A percentile compares a stretch with the other conserved stretches of the same genome.
These are phyloP conservation scores for Pantherophis guttatus DNA, from an alignment of 2,113 vertebrate species.

Conservation along the genomic window DNA sequence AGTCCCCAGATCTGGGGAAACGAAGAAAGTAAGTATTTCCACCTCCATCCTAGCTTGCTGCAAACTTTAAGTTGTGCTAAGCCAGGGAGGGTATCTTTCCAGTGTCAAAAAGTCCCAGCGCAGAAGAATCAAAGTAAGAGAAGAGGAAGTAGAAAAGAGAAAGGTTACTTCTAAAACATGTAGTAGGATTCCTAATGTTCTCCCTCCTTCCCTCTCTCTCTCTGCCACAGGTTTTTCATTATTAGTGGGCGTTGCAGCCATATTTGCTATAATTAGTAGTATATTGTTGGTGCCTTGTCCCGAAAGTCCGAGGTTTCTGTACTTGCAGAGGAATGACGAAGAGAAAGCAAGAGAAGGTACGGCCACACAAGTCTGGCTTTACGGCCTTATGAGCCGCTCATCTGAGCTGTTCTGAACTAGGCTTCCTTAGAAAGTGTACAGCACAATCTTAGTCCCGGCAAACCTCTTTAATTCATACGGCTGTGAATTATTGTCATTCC, in stretches of 20 bases:
- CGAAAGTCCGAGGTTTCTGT: not conserved
- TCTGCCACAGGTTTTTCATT: not conserved
- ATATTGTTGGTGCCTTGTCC: not conserved
- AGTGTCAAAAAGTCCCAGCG: not conserved
- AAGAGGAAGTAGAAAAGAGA: not conserved
- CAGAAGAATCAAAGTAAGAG: not conserved
- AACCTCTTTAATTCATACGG: too few species aligned
- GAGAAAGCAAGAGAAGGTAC: not conserved
- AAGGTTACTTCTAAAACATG: not conserved
- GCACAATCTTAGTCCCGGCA: too few species aligned
- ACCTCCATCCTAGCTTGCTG: not conserved
- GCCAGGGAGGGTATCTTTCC: not conserved
- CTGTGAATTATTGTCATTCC: too few species aligned
- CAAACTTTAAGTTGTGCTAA: not conserved
- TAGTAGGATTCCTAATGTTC: not conserved
- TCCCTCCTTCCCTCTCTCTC: not conserved
- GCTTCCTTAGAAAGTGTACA: too few species aligned
- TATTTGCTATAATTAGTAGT: not conserved
- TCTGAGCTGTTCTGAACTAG: not conserved
- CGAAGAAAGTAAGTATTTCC: not conserved
- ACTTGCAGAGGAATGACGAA: not conserved
- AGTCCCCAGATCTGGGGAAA: not conserved
- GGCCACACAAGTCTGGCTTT: not conserved
- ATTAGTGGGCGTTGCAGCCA: not conserved
- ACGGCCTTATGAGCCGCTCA: rapidly evolving